Conservation (phyloP, 2,113 vertebrate genomes). For the Nesoenas mayeri region DNA sequence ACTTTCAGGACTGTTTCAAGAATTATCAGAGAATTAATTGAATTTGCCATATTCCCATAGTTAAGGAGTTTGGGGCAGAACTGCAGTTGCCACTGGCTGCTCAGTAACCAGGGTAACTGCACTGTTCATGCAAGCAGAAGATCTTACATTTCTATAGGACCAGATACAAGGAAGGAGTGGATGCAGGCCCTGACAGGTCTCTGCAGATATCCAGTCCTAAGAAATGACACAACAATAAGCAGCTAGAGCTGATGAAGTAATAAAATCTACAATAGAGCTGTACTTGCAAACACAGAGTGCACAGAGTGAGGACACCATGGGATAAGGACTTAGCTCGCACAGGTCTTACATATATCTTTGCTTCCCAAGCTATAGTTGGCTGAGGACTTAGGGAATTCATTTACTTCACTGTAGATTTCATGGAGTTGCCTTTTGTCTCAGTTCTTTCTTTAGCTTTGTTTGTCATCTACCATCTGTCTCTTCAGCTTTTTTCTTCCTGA, state of each 20-base stretch:
- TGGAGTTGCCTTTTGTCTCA: not conserved
- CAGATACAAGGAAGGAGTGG: not conserved
- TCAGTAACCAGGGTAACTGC: not conserved
- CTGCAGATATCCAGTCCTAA: not conserved
- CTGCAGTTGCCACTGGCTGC: not conserved
- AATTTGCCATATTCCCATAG: not conserved
- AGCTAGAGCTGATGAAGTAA: not conserved
- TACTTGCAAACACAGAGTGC: not conserved
- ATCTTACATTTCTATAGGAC: not conserved
- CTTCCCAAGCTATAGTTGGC: not conserved
- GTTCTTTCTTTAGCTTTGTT: conserved; percentile 5
- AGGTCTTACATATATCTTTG: not conserved
- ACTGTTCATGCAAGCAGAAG: not conserved
- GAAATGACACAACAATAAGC: not conserved
- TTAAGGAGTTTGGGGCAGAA: not conserved
- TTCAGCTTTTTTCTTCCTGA: not conserved
- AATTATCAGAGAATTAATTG: not conserved
- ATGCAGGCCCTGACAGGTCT: not conserved
- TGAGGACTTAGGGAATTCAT: not conserved
- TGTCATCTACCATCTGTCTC: not conserved
- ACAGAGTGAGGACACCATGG: not conserved
- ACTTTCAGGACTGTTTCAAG: not conserved
- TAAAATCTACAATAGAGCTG: not conserved
- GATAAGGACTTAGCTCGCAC: not conserved
- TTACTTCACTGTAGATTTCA: not conserved